Conservation (phyloP, 2,888 invertebrate species). For the Sturmia bella region DNA sequence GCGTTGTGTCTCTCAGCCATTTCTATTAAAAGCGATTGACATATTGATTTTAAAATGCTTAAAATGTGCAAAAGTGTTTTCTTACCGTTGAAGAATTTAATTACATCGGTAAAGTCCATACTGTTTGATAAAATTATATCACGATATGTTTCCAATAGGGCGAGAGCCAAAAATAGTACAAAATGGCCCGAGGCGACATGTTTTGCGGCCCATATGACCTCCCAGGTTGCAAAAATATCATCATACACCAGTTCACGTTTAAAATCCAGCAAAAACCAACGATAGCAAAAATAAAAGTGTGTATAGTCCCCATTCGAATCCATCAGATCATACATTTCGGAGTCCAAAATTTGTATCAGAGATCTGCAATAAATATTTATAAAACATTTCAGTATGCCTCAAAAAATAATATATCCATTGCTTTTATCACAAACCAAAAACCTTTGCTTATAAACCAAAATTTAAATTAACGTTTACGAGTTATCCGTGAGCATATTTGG, state of each 20-base stretch:
- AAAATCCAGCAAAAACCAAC: conserved; percentile 97
- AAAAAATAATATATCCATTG: too few relatives aligned
- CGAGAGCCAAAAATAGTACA: conserved; percentile 94
- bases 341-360: conserved; percentile 92
- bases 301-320: conserved; percentile 96
- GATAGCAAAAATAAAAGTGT: conserved; percentile 97
- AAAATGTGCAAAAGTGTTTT: too few relatives aligned
- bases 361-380: conserved; percentile 82
- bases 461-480: too few relatives aligned
- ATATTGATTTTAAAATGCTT: background rate
- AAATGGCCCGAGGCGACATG: conserved; percentile 92
- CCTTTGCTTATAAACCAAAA: too few relatives aligned
- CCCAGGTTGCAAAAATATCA: conserved; percentile 95
- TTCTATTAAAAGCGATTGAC: conserved; percentile 85
- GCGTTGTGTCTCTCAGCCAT: conserved; percentile 98
- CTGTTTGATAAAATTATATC: conserved; percentile 96
- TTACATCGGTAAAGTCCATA: conserved; percentile 98
- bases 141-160: conserved; percentile 93
- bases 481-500: too few relatives aligned
- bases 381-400: too few relatives aligned
- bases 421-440: too few relatives aligned
- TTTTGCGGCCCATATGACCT: conserved; percentile 94
- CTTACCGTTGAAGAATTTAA: conserved; percentile 97
- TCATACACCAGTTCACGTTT: conserved; percentile 95
- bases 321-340: conserved; percentile 95